Evolutionary conservation across 92 coral and sea anemone species (phyloP).

Genomic region (Porites cylindrica): DNA sequence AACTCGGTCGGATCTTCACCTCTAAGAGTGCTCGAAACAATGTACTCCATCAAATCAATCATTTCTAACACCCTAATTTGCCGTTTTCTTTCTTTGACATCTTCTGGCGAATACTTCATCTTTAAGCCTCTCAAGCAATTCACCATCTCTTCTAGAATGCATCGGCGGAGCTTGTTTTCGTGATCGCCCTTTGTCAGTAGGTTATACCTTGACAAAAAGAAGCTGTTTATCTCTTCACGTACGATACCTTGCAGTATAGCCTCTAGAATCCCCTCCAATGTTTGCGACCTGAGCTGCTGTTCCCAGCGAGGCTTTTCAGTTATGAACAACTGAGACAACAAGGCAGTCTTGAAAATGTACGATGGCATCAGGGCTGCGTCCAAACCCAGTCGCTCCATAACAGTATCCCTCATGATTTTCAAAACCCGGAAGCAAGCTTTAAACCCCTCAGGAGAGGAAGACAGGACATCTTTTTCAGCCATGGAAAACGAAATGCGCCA

Average conservation of each 20-base stretch:
- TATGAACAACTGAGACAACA: slow-evolving; percentile 5
- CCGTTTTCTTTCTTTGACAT: slow-evolving; percentile 16
- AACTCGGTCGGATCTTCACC: slow-evolving; percentile 27
- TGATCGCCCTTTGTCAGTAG: slow-evolving; percentile 14
- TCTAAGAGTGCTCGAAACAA: not conserved
- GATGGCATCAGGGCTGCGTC: slow-evolving; percentile 41
- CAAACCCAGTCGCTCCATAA: slow-evolving; percentile 1
- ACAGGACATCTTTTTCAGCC: slow-evolving; percentile 27
- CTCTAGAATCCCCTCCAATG: not conserved
- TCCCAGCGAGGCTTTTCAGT: not conserved
- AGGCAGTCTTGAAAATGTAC: slow-evolving; percentile 35
- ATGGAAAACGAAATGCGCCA: slow-evolving; percentile 52
- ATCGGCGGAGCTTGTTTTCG: slow-evolving; percentile 38
- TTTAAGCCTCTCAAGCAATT: not conserved
- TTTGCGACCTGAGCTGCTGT: not conserved
- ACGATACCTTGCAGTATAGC: not conserved
- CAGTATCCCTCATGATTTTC: slow-evolving; percentile 28
- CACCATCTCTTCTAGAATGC: slow-evolving; percentile 33
- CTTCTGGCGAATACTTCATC: not conserved
- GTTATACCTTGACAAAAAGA: slow-evolving; percentile 6
- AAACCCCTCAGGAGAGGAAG: slow-evolving; percentile 28
- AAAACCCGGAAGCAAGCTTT: slow-evolving; percentile 32
- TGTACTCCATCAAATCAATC: slow-evolving; percentile 37
- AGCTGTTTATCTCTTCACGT: not conserved
- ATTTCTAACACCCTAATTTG: slow-evolving; percentile 37